Percentiles rank a stretch among this genome's conserved stretches.
Evolutionary conservation across 2,797 vertebrate species (phyloP).

Genomic region (Galagoides demidoff): DNA sequence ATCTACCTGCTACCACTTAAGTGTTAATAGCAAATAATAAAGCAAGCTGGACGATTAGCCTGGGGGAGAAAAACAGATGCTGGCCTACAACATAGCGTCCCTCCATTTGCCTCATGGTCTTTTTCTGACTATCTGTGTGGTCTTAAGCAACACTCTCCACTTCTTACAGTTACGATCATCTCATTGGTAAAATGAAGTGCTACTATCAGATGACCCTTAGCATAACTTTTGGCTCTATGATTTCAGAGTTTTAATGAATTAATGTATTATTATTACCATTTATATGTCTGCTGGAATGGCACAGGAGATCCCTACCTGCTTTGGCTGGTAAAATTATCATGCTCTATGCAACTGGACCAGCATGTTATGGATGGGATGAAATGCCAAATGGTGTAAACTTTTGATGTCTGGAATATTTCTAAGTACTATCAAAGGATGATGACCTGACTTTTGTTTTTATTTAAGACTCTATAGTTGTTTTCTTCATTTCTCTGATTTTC

Average conservation of each 20-base stretch:
- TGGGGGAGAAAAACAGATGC: not conserved
- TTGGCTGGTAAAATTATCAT: not conserved
- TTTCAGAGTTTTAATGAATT: constrained; percentile 8
- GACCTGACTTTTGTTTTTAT: not conserved
- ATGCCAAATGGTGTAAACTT: constrained; percentile 65
- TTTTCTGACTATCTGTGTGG: not conserved
- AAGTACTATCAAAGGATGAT: not conserved
- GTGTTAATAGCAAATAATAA: not conserved
- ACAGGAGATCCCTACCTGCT: constrained; percentile 20
- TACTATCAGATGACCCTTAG: not conserved
- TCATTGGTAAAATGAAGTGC: constrained; percentile 52
- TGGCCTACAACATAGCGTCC: not conserved
- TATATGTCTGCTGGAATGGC: constrained; percentile 53
- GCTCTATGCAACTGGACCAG: constrained; percentile 36
- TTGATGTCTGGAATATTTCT: constrained; percentile 13
- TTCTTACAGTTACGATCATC: not conserved
- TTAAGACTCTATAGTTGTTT: constrained; percentile 2
- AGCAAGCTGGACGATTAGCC: not conserved
- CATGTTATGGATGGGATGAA: constrained; percentile 38
- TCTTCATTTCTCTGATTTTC: not conserved
- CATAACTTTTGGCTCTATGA: not conserved
- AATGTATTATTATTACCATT: not conserved
- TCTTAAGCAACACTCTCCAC: no score
- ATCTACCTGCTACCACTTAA: constrained; percentile 26
- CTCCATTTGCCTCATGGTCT: not conserved